Base-by-base conservation (phyloP, 2,888 invertebrate genomes). In the Bruchidius siliquastri region DNA sequence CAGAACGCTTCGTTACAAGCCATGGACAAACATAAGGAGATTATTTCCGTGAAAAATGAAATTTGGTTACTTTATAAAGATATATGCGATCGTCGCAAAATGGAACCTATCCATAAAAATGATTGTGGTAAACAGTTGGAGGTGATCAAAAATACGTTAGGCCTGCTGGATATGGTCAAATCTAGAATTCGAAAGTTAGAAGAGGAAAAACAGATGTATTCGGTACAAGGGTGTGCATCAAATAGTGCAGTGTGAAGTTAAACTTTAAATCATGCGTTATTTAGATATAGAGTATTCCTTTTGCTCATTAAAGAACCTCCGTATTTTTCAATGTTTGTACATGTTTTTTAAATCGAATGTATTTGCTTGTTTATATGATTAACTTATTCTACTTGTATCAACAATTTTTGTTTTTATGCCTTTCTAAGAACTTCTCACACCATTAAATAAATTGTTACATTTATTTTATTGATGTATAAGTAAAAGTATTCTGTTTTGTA, bases 121-220 rank as follows among this genome's bases (percentile, higher is more conserved):
- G 68, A 78, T 22, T 73, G 74, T 21, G 77, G 71, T 66, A 77
- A 76, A 67, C 78, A 80, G 70, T 72, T 80, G 30, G 73, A 77
- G 0, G 71, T 72, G 21, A 78, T 80, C 22, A 80, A 78, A 71
- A 74, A 77, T 69, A 76, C 77, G 20, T 72, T 80, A 49, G 72
- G 74, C n/a, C 76, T 78, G 68, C 75, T 74, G n/a, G 72, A 74
- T 22, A 73, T 76, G 20, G 76, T 80, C 10, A 80, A 80, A 70
- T 22, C 69, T 20, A 75, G 69, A 69, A 72, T 74, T n/a, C 66
- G 68, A 69, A 72, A 75, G 18, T 22, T 75, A 21, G 71, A 77
- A 26, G 75, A 78, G 22, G 76, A 74, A 69, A 76, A 72, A 18
- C 10, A 73, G 21, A 75, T 70, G 22, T 72, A 72, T 13, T 79